phyloP scores from a whole-genome alignment of 2,888 invertebrate genomes.

The Nymphalis urticae region DNA sequence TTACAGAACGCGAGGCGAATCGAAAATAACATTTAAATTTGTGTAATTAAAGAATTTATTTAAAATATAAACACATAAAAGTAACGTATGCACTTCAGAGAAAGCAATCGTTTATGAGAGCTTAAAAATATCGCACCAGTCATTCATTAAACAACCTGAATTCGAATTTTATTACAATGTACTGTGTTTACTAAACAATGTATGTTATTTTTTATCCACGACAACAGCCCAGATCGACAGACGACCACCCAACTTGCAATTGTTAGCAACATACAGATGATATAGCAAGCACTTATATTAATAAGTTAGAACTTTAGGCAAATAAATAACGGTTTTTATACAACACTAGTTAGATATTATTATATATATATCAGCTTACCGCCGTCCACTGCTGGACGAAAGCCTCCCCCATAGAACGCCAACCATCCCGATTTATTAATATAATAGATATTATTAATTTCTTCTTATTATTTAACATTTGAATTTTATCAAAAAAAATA shows the following conservation, averaged over 20 bases:
- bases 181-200: slow-evolving; percentile 60
- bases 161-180: slow-evolving; percentile 48
- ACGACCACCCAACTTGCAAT: slow-evolving; percentile 51
- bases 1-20: background rate
- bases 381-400: no score
- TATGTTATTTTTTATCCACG: slow-evolving; percentile 48
- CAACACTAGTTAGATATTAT: slow-evolving; percentile 21
- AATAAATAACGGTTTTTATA: slow-evolving; percentile 36
- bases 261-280: slow-evolving; percentile 50
- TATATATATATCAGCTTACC: no score
- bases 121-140: slow-evolving; percentile 32
- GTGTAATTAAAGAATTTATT: slow-evolving; percentile 14
- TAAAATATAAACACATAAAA: slow-evolving; percentile 22
- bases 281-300: slow-evolving; percentile 55
- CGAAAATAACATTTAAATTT: slow-evolving; percentile 7
- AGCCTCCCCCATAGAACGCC: no score
- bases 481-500: background rate
- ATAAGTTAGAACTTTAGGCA: slow-evolving; percentile 47
- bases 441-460: slow-evolving; percentile 9
- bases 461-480: background rate
- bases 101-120: slow-evolving; percentile 31
- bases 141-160: slow-evolving; percentile 35
- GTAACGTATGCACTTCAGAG: slow-evolving; percentile 20
- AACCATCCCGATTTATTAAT: no score
- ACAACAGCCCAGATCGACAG: slow-evolving; percentile 44